phyloP scores from a whole-genome alignment of 1,140 invertebrate species.

The Lordiphosa mommai region DNA sequence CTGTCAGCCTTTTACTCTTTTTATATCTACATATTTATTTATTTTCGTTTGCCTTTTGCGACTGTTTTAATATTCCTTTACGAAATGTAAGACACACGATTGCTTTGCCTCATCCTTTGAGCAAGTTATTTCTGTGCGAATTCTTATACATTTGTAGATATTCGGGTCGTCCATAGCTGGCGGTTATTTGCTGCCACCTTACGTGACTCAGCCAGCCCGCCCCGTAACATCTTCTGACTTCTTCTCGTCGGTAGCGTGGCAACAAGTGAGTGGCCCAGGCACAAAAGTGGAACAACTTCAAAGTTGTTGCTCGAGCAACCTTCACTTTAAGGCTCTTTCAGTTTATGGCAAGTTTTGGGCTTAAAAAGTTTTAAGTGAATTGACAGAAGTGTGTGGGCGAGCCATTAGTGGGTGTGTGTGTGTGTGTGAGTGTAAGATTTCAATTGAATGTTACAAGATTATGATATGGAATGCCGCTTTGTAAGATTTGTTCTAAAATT shows the following conservation, averaged over 20 bases:
- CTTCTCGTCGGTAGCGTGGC: conserved; percentile 7
- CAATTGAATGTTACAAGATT: too few species aligned
- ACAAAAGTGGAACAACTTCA: conserved; percentile 24
- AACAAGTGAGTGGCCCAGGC: conserved; percentile 32
- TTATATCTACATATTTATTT: neutral
- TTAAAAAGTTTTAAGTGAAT: too few species aligned
- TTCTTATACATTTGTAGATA: conserved; percentile 17
- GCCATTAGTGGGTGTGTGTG: too few species aligned
- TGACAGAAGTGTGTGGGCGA: too few species aligned
- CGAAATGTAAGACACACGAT: conserved; percentile 16
- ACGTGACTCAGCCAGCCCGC: conserved; percentile 33
- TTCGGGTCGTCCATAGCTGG: conserved; percentile 34
- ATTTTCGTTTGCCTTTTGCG: conserved; percentile 11
- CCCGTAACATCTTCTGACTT: neutral
- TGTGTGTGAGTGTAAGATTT: too few species aligned
- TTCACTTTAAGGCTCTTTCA: conserved; percentile 21
- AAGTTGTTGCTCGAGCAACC: conserved; percentile 23
- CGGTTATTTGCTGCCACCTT: conserved; percentile 68
- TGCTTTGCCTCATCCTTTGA: neutral
- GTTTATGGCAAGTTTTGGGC: too few species aligned
- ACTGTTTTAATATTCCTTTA: conserved; percentile 73
- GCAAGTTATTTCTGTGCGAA: neutral
- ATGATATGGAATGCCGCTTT: too few species aligned
- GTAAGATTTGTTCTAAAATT: too few species aligned
- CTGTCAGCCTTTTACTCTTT: conserved; percentile 2